Evolutionary conservation across 2,113 vertebrate species (phyloP).

Genomic region (Nothobranchius furzeri): DNA sequence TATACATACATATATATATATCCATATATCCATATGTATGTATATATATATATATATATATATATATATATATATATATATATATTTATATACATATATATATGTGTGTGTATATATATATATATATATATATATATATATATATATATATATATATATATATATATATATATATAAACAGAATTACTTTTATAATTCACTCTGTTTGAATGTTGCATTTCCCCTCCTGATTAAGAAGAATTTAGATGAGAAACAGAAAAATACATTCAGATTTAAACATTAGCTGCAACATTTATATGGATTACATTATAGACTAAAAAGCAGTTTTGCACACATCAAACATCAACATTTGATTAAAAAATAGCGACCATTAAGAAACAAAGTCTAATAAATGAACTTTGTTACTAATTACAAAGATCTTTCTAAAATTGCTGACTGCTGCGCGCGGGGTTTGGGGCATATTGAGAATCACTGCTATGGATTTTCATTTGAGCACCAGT

Average conservation of each 20-base stretch:
- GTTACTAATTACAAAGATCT: conserved; percentile 35
- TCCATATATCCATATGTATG: no score
- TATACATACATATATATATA: no score
- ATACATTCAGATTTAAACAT: background rate
- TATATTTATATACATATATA: no score
- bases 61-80: no score
- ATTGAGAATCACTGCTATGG: no score
- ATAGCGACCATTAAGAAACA: conserved; percentile 4
- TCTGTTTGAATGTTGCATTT: background rate
- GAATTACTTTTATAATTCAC: background rate
- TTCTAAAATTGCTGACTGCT: conserved; percentile 34
- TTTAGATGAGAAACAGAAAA: background rate
- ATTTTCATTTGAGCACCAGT: no score
- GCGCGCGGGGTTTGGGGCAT: background rate
- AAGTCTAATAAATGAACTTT: background rate
- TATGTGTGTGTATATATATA: no score
- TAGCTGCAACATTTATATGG: background rate
- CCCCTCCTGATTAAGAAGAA: background rate
- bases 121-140: no score
- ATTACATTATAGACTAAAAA: background rate
- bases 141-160: no score
- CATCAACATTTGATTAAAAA: background rate
- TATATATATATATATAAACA: background rate
- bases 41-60: no score
- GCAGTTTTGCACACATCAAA: background rate